These are phyloP conservation scores for Brachymystax lenok DNA, from an alignment of 2,797 vertebrate species.

Conservation along the genomic window DNA sequence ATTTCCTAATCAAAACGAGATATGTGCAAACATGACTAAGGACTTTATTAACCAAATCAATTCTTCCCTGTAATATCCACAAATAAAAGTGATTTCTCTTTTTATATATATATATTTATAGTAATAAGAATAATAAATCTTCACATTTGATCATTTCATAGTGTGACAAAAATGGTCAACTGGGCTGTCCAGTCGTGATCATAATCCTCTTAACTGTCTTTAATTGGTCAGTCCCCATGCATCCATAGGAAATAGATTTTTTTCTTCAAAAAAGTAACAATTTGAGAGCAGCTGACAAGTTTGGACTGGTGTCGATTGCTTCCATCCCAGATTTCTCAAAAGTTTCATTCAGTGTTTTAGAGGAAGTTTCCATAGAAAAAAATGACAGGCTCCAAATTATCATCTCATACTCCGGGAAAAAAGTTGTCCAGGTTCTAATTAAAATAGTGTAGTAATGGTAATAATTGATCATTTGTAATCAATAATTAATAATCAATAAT, in stretches of 20 bases:
- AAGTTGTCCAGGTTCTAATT: conserved; percentile 64
- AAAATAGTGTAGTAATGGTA: conserved; percentile 64
- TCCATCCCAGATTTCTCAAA: conserved; percentile 65
- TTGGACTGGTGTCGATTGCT: conserved; percentile 82
- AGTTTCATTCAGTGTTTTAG: conserved; percentile 71
- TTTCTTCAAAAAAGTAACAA: conserved; percentile 84
- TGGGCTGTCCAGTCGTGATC: conserved; percentile 76
- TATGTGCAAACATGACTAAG: conserved; percentile 80
- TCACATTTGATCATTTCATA: conserved; percentile 85
- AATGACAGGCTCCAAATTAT: conserved; percentile 83
- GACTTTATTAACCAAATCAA: conserved; percentile 75
- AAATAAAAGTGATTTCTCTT: conserved; percentile 74
- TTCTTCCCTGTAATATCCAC: conserved; percentile 77
- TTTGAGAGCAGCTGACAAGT: conserved; percentile 91
- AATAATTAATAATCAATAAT: conserved; percentile 73
- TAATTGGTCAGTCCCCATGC: conserved; percentile 90
- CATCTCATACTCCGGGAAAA: conserved; percentile 85
- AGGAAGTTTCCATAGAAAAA: conserved; percentile 75
- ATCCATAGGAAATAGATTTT: conserved; percentile 96
- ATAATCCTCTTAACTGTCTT: conserved; percentile 65
- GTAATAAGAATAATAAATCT: conserved; percentile 86
- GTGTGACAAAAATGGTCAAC: conserved; percentile 86
- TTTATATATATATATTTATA: conserved; percentile 81
- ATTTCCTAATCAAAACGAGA: conserved; percentile 87
- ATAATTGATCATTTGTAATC: conserved; percentile 70